phyloP scores from a whole-genome alignment of 2,888 invertebrate genomes.

The Pristionchus japonicus region DNA sequence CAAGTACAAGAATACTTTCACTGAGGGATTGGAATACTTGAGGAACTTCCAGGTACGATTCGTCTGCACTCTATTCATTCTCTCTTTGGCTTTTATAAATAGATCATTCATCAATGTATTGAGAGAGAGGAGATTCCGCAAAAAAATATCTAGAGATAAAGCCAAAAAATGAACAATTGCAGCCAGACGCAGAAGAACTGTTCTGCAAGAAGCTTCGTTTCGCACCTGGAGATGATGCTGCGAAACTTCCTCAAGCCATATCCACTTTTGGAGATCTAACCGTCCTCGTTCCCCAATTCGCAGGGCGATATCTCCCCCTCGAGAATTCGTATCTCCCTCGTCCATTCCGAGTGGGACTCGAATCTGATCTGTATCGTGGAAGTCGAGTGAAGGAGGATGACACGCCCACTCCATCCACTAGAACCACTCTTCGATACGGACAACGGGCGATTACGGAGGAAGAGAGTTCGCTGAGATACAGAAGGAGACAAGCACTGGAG shows the following conservation, averaged over 20 bases:
- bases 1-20: slow-evolving; percentile 94
- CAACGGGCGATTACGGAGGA: slow-evolving; percentile 49
- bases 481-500: slow-evolving; percentile 69
- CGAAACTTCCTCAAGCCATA: slow-evolving; percentile 82
- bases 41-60: slow-evolving; percentile 88
- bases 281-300: slow-evolving; percentile 72
- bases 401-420: background rate
- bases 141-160: too few relatives aligned
- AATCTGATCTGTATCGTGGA: slow-evolving; percentile 55
- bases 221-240: slow-evolving; percentile 91
- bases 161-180: slow-evolving; percentile 46
- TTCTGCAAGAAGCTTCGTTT: slow-evolving; percentile 78
- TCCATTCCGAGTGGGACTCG: slow-evolving; percentile 66
- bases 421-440: slow-evolving; percentile 14
- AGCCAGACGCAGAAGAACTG: slow-evolving; percentile 80
- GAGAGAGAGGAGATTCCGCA: too few relatives aligned
- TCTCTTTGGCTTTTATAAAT: too few relatives aligned
- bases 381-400: slow-evolving; percentile 29
- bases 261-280: slow-evolving; percentile 91
- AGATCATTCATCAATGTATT: too few relatives aligned
- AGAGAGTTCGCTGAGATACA: slow-evolving; percentile 61
- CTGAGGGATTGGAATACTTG: slow-evolving; percentile 94
- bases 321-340: slow-evolving; percentile 73
- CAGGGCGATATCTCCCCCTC: slow-evolving; percentile 71
- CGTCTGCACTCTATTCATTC: too few relatives aligned